Evolutionary conservation across 2,888 invertebrate species (phyloP).

Genomic region (Molanna angustata): DNA sequence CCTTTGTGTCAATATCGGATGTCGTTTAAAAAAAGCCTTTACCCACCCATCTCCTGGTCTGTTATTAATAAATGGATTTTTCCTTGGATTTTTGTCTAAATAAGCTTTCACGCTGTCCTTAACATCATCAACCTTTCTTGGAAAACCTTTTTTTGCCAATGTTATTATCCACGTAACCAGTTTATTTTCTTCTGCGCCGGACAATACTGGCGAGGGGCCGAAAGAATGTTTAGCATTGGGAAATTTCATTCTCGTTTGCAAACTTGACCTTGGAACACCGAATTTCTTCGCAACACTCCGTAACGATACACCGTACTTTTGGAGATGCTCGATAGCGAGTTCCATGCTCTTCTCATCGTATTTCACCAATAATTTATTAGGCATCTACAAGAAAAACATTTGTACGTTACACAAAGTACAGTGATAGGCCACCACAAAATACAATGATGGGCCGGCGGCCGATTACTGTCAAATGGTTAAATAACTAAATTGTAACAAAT

Average conservation of each 20-base stretch:
- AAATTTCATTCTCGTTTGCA: background rate
- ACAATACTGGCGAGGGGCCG: background rate
- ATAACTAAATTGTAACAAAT: too few relatives aligned
- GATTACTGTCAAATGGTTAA: too few relatives aligned
- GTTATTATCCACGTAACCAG: background rate
- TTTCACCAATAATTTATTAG: too few relatives aligned
- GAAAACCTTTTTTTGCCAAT: constrained; percentile 2
- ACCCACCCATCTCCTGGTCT: constrained; percentile 1
- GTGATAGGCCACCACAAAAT: too few relatives aligned
- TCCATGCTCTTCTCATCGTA: too few relatives aligned
- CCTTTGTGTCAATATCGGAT: background rate
- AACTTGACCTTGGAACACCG: background rate
- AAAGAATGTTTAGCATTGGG: background rate
- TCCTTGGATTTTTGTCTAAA: background rate
- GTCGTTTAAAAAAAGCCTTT: constrained; percentile 1
- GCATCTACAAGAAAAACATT: too few relatives aligned
- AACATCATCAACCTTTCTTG: background rate
- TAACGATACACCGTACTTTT: too few relatives aligned
- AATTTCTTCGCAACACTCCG: too few relatives aligned
- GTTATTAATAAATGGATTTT: background rate
- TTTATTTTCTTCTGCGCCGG: background rate
- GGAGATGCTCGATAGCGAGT: too few relatives aligned
- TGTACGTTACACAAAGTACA: too few relatives aligned
- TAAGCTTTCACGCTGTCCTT: background rate
- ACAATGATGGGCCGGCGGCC: too few relatives aligned